Evolutionary conservation across 2,113 vertebrate species (phyloP).

Genomic region (Rhombomys opimus): DNA sequence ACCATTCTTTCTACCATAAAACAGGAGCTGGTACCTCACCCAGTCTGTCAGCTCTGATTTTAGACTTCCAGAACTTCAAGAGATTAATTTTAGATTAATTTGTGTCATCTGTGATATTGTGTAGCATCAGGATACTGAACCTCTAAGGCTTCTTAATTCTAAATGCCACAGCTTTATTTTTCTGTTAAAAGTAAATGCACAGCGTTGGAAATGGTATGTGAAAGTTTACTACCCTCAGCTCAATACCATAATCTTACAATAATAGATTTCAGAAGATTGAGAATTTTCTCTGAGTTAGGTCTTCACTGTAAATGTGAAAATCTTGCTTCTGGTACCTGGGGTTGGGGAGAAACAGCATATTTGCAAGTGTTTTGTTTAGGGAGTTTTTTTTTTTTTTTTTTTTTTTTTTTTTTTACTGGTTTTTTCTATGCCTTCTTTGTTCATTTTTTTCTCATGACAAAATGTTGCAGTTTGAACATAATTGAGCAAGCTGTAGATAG

Average conservation of each 20-base stretch:
- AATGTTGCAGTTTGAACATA: slow-evolving; percentile 24
- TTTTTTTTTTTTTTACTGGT: background rate
- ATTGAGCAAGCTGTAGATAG: slow-evolving; percentile 44
- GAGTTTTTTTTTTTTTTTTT: background rate
- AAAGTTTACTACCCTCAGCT: background rate
- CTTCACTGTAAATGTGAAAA: background rate
- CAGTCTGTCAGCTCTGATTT: background rate
- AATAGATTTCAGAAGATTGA: background rate
- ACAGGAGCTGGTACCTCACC: background rate
- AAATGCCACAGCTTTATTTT: background rate
- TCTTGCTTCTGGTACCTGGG: background rate
- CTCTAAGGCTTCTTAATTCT: background rate
- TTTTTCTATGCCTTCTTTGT: background rate
- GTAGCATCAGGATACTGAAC: too few species aligned
- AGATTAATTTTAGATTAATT: background rate
- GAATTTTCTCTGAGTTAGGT: background rate
- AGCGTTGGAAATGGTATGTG: too few species aligned
- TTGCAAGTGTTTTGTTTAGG: background rate
- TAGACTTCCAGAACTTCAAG: too few species aligned
- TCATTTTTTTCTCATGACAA: background rate
- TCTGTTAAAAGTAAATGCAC: background rate
- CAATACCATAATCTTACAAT: background rate
- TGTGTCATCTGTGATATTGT: background rate
- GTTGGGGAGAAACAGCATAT: background rate
- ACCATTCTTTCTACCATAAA: background rate